Conservation (phyloP, 1,140 invertebrate genomes). For the Acromyrmex charruanus region DNA sequence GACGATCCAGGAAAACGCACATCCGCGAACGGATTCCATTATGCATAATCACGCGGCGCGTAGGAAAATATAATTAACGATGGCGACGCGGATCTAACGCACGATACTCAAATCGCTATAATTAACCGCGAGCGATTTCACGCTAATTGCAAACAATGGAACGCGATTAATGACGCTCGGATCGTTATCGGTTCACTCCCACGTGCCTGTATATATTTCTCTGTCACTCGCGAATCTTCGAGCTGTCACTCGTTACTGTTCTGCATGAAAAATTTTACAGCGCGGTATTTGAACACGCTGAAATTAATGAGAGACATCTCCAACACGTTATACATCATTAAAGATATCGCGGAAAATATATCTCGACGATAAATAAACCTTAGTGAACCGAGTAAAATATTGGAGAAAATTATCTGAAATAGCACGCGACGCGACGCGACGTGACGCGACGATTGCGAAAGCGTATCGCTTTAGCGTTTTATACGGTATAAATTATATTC, state of each 20-base stretch:
- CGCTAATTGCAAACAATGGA: conserved; percentile 84
- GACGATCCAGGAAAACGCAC: no score
- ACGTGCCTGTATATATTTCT: conserved; percentile 41
- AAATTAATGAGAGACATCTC: conserved; percentile 37
- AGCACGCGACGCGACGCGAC: background rate
- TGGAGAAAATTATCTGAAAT: background rate
- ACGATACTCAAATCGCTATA: conserved; percentile 71
- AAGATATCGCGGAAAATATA: background rate
- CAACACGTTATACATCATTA: background rate
- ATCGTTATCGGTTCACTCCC: conserved; percentile 78
- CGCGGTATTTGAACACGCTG: background rate
- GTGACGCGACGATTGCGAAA: background rate
- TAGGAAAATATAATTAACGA: conserved; percentile 81
- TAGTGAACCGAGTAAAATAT: no score
- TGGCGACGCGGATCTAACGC: conserved; percentile 54
- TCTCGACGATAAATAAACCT: background rate
- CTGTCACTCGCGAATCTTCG: conserved; percentile 25
- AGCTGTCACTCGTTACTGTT: background rate
- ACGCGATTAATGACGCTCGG: conserved; percentile 82
- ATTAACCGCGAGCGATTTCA: conserved; percentile 83
- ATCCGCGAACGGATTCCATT: conserved; percentile 23
- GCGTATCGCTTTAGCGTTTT: background rate
- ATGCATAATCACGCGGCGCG: conserved; percentile 57
- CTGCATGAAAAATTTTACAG: conserved; percentile 14
- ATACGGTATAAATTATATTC: conserved; percentile 44